Base-by-base conservation (phyloP, 2,797 vertebrate genomes). In the Sparidentex hasta region DNA sequence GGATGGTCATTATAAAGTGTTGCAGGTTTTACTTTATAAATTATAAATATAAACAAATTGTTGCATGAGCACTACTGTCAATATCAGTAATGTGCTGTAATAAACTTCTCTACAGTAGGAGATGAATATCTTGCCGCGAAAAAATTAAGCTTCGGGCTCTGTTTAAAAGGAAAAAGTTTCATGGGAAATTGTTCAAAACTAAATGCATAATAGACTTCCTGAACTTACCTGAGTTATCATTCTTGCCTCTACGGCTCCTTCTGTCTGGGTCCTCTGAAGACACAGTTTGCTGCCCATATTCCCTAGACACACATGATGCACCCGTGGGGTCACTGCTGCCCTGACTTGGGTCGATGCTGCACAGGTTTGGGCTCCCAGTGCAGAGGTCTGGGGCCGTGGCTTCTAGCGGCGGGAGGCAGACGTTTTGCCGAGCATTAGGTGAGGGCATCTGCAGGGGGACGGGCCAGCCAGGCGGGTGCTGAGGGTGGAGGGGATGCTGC, bases 211-310 rank as follows among this genome's bases (percentile, higher is more conserved):
- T 13, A 5, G 16, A 50, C 52, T 27, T 65, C 7, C 38, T 55
- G 62, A 3, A 48, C 92, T 95, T 95, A 97, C 97, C 97, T 95
- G 96, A 96, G 82, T 94, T 96, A 83, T 97, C 96, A 90, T 93
- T 96, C 92, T 96, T 97, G 76, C 95, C 94, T 86, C 97, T 97
- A 83, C 93, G 89, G 67, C 87, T 93, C 79, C 95, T 92, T 89
- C 96, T 96, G 87, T 97, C 96, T 11, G 94, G 87, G 69, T 97
- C 96, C 50, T 93, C 93, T 1, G 96, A 95, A 71, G 97, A 96
- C 88, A 97, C 90, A 78, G 94, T 94, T 86, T 96, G 96, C 80
- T 93, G 94, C 54, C 95, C 95, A 62, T 96, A 97, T 87, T 97
- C 96, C 88, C 94, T 96, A 1, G 96, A 93, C 11, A 92, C 92